These are phyloP conservation scores for Lutjanus campechanus DNA, from an alignment of 2,797 vertebrate species.

Conservation along the genomic window DNA sequence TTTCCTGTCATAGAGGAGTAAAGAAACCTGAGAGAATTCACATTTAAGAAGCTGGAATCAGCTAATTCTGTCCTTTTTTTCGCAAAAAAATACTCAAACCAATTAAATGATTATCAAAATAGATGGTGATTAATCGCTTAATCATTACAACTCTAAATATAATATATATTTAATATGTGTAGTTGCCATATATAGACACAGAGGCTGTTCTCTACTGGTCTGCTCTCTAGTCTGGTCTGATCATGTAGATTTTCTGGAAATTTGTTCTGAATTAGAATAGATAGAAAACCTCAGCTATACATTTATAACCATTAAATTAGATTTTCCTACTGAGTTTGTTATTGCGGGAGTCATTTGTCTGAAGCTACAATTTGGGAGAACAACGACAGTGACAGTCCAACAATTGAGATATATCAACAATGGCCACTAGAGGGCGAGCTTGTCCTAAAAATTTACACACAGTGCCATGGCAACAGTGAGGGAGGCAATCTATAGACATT, in stretches of 20 bases:
- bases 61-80: no score
- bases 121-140: no score
- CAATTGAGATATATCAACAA: not conserved
- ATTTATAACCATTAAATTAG: not conserved
- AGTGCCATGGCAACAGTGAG: not conserved
- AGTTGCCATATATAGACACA: not conserved
- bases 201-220: not conserved
- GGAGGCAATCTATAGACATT: not conserved
- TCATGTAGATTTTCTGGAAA: not conserved
- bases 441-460: constrained; percentile 18
- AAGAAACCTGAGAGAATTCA: no score
- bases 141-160: no score
- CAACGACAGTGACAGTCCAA: not conserved
- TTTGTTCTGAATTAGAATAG: not conserved
- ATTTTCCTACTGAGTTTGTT: not conserved
- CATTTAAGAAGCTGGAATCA: no score
- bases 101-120: no score
- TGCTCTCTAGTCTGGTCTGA: not conserved
- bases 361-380: not conserved
- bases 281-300: not conserved
- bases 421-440: constrained; percentile 65
- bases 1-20: no score
- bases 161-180: no score
- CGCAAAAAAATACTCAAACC: no score
- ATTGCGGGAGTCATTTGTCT: not conserved